Base-by-base conservation (phyloP, 2,113 vertebrate species). In the Pollachius pollachius region DNA sequence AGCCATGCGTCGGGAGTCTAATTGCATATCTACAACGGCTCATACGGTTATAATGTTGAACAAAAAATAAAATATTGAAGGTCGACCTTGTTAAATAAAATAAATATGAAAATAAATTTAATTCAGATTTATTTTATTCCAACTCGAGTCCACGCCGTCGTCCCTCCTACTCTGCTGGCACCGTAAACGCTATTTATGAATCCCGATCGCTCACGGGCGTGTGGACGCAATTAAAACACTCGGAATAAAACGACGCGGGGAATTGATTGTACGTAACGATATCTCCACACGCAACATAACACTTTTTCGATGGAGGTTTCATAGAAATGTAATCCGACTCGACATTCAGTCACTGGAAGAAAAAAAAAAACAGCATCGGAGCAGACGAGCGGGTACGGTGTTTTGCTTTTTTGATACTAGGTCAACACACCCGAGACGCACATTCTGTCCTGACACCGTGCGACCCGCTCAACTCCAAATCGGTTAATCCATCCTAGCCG, bases 161-260 rank as follows among this genome's bases (percentile, higher is more conserved):
- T 78, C 75, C 71, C 80, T 69, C 76, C 65, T 64, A 52, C 65
- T 41, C 61, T 60, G 54, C 73, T 76, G 77, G 60, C 85, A 74
- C 83, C 75, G 76, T 87, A 84, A 85, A 82, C 75, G 82, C 87
- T 91, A 88, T 91, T 92, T 89, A 90, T 91, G 85, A 88, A 89
- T 86, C 84, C 81, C 71, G 71, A 64, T 74, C 84, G 84, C 84
- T 88, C 81, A 76, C 86, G 85, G 83, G 79, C 86, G 88, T 84
- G 80, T 85, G 88, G 81, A 21, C 86, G 79, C 73, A 48, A 48
- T 63, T 56, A 67, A 65, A 48, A 48, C 12, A 48, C 41, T 12
- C 65, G 64, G 34, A 18, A 61, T 69, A 70, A 76, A 84, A 70
- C 71, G 78, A 84, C 74, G 2, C 52, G 74, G 82, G 80, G 61